Percentiles rank a stretch among this genome's conserved stretches.
Conservation (phyloP, 2,888 invertebrate species). For the Artemia sp. region DNA sequence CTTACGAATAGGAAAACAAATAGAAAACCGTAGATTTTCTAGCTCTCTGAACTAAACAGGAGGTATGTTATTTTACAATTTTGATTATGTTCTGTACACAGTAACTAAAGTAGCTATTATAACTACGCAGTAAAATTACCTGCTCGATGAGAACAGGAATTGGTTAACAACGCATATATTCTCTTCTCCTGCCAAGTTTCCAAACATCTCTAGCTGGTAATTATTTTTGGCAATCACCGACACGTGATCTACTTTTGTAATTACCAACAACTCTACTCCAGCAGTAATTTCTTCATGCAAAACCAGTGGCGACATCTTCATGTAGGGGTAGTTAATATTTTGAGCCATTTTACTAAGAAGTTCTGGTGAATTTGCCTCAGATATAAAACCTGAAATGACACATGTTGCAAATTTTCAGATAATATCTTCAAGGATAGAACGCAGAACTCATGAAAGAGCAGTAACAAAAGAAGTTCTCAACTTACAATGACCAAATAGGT, state of each 20-base stretch:
- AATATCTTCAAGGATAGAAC: no score
- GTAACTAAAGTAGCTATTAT: no score
- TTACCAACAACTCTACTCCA: not conserved
- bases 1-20: no score
- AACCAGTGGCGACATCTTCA: not conserved
- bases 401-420: no score
- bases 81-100: no score
- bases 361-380: not conserved
- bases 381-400: not conserved
- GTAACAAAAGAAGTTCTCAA: no score
- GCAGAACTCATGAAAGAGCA: no score
- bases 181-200: not conserved
- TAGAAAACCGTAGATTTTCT: no score
- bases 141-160: not conserved
- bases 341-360: not conserved
- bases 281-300: not conserved
- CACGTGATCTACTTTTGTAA: not conserved
- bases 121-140: no score
- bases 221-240: not conserved
- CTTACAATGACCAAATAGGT: no score
- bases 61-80: no score
- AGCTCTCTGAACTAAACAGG: no score
- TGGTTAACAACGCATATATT: constrained; percentile 2
- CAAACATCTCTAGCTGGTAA: constrained; percentile 7
- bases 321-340: not conserved